Evolutionary conservation across 2,888 invertebrate species (phyloP).

Genomic region (Sesia bembeciformis): DNA sequence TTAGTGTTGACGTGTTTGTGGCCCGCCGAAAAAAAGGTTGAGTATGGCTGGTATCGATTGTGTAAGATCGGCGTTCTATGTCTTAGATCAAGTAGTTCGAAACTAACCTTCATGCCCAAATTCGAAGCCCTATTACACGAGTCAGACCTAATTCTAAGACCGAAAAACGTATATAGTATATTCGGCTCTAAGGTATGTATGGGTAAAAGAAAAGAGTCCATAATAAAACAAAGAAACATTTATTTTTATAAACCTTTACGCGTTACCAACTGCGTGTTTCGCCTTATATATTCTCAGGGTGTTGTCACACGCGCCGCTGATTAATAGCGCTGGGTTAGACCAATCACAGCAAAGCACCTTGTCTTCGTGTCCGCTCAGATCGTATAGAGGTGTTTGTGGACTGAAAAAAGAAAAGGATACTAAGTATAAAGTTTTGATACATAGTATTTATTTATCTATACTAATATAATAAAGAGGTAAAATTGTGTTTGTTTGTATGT

Average conservation of each 20-base stretch:
- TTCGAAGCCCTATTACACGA: too few species aligned
- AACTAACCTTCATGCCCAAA: too few species aligned
- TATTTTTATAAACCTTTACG: constrained; percentile 14
- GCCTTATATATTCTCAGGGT: constrained; percentile 90
- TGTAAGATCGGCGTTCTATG: too few species aligned
- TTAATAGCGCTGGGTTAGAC: constrained; percentile 88
- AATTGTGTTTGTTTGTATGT: too few species aligned
- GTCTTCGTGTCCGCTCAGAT: constrained; percentile 94
- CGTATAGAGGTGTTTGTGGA: constrained; percentile 92
- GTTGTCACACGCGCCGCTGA: constrained; percentile 96
- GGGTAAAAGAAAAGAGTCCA: neutral
- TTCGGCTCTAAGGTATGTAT: neutral
- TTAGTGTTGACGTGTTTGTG: too few species aligned
- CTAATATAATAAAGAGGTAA: too few species aligned
- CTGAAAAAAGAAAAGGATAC: constrained; percentile 54
- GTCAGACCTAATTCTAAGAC: neutral
- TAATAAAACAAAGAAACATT: neutral
- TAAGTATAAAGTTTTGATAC: too few species aligned
- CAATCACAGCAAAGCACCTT: constrained; percentile 95
- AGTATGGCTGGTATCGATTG: too few species aligned
- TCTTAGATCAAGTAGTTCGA: too few species aligned
- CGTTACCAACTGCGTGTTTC: constrained; percentile 49
- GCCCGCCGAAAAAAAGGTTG: too few species aligned
- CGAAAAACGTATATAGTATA: neutral
- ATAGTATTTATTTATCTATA: too few species aligned